A percentile compares a stretch with the other conserved stretches of the same genome.
phyloP scores from a whole-genome alignment of 92 coral and sea anemone species.

The Isaurus tuberculatus region DNA sequence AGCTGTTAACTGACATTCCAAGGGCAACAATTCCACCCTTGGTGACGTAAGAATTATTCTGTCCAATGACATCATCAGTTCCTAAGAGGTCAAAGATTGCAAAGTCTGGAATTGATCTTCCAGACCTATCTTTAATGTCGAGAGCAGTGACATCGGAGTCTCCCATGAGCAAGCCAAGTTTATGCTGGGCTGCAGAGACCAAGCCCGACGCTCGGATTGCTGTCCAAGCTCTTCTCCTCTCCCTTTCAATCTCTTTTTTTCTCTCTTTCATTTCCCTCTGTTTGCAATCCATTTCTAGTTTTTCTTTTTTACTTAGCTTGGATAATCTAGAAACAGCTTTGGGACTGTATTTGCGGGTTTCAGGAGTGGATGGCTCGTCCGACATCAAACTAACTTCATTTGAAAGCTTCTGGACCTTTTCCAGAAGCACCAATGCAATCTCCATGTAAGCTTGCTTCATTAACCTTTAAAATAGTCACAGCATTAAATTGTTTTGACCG shows the following conservation, averaged over 20 bases:
- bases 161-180: slow-evolving; percentile 76
- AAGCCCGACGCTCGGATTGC: slow-evolving; percentile 88
- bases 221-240: slow-evolving; percentile 78
- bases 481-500: too few relatives aligned
- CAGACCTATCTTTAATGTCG: slow-evolving; percentile 75
- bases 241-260: slow-evolving; percentile 74
- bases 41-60: slow-evolving; percentile 58
- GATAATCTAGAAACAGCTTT: slow-evolving; percentile 44
- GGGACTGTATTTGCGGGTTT: slow-evolving; percentile 17
- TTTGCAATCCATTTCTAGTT: slow-evolving; percentile 53
- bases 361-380: not conserved
- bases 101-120: slow-evolving; percentile 74
- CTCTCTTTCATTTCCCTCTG: slow-evolving; percentile 72
- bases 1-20: slow-evolving; percentile 77
- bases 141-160: slow-evolving; percentile 81
- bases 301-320: slow-evolving; percentile 49
- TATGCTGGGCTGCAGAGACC: slow-evolving; percentile 77
- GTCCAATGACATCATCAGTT: slow-evolving; percentile 81
- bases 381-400: not conserved
- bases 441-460: slow-evolving; percentile 95
- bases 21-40: slow-evolving; percentile 80
- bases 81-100: slow-evolving; percentile 94
- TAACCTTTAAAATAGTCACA: slow-evolving; percentile 48
- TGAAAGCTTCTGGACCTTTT: slow-evolving; percentile 55
- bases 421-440: slow-evolving; percentile 70